These are phyloP conservation scores for Cossypha caffra DNA, from an alignment of 2,797 vertebrate genomes.

Conservation along the genomic window DNA sequence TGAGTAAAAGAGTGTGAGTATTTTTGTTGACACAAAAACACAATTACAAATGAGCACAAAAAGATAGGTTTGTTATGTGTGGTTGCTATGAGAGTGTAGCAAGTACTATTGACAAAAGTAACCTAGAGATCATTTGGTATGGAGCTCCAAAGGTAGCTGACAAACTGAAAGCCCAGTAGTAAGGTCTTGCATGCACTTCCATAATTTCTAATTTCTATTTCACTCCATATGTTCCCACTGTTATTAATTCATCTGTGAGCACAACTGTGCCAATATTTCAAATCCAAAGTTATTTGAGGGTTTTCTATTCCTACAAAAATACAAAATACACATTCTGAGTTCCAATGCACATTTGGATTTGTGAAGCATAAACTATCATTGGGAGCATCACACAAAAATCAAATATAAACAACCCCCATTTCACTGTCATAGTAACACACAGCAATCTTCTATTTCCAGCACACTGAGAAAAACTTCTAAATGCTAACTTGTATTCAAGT, in stretches of 20 bases:
- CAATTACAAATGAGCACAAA: neutral
- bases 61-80: neutral
- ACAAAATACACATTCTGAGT: neutral
- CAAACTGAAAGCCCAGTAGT: rapidly evolving
- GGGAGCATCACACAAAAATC: neutral
- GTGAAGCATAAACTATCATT: neutral
- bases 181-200: neutral
- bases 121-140: neutral
- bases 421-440: neutral
- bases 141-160: neutral
- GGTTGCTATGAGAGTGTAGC: neutral
- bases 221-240: neutral
- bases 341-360: neutral
- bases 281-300: neutral
- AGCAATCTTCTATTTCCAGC: neutral
- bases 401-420: neutral
- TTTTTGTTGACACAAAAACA: neutral
- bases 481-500: neutral
- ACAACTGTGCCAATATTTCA: neutral
- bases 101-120: neutral
- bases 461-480: neutral
- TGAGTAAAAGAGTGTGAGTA: neutral
- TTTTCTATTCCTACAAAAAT: neutral
- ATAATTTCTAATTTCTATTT: neutral
- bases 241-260: constrained; percentile 15